Evolutionary conservation across 1,140 invertebrate species (phyloP), one percentile per base, ranked within the genome.

Genomic region (Drosophila watanabei): DNA sequence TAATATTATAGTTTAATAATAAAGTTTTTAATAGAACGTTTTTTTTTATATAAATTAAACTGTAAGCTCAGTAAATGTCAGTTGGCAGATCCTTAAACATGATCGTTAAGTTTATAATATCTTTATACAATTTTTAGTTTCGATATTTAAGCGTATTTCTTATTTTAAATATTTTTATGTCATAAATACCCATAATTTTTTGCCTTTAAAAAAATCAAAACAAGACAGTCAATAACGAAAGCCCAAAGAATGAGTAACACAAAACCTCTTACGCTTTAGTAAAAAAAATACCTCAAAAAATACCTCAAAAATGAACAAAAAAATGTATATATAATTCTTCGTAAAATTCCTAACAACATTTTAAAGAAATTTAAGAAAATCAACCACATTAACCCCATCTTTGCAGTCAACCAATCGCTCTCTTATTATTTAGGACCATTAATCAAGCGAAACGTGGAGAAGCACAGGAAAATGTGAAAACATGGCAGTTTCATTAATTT

Each of bases 401-500:
- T 24, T 24, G 20, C 48, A 14, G 16, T 52, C 30, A 28, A 43
- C n/a, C n/a, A 30, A 45, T 28, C 20, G 43, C 14, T 37, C 24
- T n/a, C 43, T 46, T 37, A 39, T 63, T 71, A 61, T 48, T 39
- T 41, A 28, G 32, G 33, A 56, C 68, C 33, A 89, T 89, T 90
- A 89, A 90, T 89, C 86, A 89, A 85, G 79, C 75, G 84, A 84
- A 83, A 64, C 54, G 37, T 52, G 51, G 48, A 18, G 46, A 46
- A 41, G 30, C 70, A 79, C 70, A 35, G 54, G 46, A 73, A 73
- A 73, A 72, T 52, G 79, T 79, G 81, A 90, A 89, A 85, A 82
- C 81, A 86, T 73, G 85, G 82, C 86, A 79, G 75, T 79, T 89
- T 89, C 82, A 89, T 89, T 89, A 89, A 89, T 89, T 89, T 89